Base-by-base conservation (phyloP, 1,140 invertebrate species). In the Teleopsis dalmanni region DNA sequence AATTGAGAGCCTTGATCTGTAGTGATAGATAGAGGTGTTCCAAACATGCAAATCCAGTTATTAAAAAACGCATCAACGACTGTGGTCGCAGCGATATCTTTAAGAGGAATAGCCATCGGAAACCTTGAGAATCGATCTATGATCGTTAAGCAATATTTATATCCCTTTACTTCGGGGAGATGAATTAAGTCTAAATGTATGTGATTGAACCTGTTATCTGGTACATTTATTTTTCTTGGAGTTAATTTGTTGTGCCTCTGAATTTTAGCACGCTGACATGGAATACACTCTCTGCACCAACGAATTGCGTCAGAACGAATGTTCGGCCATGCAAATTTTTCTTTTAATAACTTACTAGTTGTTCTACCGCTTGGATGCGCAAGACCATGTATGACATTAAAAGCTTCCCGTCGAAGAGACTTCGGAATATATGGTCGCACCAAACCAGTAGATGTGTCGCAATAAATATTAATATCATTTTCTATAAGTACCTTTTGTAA, bases 1-100 rank as follows among this genome's bases (percentile, higher is more conserved):
- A 0, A 72, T 43, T 73, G 61, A 26, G 38, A 37, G 13, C 69
- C 67, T 35, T 57, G 56, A 47, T 74, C 63, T 4, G 70, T 73
- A 0, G 65, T 73, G 8, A 76, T 60, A 13, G 16, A 29, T 0
- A n/a, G 3, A 4, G 71, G 68, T 57, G 33, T 37, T 26, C 25
- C 43, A 53, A 59, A 72, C 6, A 60, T 33, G 4, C 57, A 34
- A 16, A 74, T 56, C 70, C 70, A 73, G 22, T 41, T 25, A 7
- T 34, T 10, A 29, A 65, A 36, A 36, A 75, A 52, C 7, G 62
- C 57, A 22, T 49, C 21, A 10, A 52, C 54, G 11, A 54, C 49
- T 10, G 34, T 42, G 34, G 47, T 37, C 21, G 48, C 54, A 4
- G 59, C 58, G 5, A 60, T 60, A 44, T 69, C 59, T 35, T 36